These are phyloP conservation scores for Aphaenogaster ashmeadi DNA, from an alignment of 1,140 invertebrate genomes.

Conservation along the genomic window DNA sequence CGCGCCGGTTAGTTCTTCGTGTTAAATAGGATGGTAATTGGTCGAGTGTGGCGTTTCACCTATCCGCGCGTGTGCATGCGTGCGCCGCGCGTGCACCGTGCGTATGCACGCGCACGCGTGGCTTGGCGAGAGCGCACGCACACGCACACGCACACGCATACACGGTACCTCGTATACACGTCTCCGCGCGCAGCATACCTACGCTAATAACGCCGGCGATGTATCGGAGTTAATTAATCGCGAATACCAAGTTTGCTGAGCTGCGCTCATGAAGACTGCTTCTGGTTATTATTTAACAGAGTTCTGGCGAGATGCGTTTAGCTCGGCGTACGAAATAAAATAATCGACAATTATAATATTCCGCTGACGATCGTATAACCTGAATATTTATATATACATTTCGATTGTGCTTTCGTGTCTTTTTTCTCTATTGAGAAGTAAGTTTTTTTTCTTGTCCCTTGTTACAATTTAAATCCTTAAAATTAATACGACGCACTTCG, in stretches of 20 bases:
- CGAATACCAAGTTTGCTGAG: conserved; percentile 58
- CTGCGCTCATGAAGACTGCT: conserved; percentile 41
- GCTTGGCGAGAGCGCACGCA: not conserved
- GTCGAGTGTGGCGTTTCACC: conserved; percentile 64
- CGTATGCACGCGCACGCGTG: conserved; percentile 27
- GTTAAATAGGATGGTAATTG: conserved; percentile 67
- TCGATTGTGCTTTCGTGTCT: not conserved
- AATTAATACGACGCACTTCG: not conserved
- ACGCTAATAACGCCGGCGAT: conserved; percentile 59
- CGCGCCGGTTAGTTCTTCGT: conserved; percentile 58
- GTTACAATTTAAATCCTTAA: not conserved
- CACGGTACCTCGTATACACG: not conserved
- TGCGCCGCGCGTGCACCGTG: conserved; percentile 30
- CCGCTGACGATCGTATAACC: not conserved
- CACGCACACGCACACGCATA: not conserved
- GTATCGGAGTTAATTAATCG: conserved; percentile 66
- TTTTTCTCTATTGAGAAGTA: not conserved
- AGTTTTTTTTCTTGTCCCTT: not conserved
- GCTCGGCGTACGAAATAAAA: not conserved
- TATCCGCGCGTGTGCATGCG: conserved; percentile 44
- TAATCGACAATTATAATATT: not conserved
- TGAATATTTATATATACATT: not conserved
- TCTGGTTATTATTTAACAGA: conserved; percentile 56
- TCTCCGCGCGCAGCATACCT: conserved; percentile 21
- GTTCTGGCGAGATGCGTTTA: not conserved